Conservation (phyloP, 1,140 invertebrate genomes). For the Trichonephila inaurata region DNA sequence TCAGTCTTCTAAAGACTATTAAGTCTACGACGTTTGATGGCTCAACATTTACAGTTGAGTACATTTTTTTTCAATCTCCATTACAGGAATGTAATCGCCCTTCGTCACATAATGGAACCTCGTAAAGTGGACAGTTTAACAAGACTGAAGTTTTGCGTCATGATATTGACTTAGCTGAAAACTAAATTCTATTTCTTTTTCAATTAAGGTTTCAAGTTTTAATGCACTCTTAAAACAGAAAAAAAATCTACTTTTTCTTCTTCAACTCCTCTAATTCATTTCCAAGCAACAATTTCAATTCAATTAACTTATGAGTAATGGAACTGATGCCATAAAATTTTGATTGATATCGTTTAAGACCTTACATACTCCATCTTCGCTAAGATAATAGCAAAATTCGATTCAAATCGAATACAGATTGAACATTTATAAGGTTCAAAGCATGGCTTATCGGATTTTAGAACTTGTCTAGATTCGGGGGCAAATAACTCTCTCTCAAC, state of each 20-base stretch:
- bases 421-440: no score
- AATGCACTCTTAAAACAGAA: neutral
- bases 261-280: neutral
- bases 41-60: constrained; percentile 5
- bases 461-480: no score
- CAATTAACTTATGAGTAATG: neutral
- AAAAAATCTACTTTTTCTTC: neutral
- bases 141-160: neutral
- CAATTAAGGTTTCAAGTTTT: neutral
- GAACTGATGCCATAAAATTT: neutral
- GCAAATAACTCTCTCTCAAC: no score
- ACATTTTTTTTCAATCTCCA: constrained; percentile 56
- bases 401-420: no score
- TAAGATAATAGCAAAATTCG: no score
- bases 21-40: neutral
- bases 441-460: no score
- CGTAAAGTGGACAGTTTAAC: neutral
- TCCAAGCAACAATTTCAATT: neutral
- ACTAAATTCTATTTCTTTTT: neutral
- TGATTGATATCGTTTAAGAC: neutral
- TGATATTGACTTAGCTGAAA: constrained; percentile 37
- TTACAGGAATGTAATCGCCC: neutral
- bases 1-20: neutral
- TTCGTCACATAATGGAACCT: neutral
- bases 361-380: no score